These are phyloP conservation scores for Diachasma alloeum DNA, from an alignment of 1,140 invertebrate genomes.

Conservation along the genomic window DNA sequence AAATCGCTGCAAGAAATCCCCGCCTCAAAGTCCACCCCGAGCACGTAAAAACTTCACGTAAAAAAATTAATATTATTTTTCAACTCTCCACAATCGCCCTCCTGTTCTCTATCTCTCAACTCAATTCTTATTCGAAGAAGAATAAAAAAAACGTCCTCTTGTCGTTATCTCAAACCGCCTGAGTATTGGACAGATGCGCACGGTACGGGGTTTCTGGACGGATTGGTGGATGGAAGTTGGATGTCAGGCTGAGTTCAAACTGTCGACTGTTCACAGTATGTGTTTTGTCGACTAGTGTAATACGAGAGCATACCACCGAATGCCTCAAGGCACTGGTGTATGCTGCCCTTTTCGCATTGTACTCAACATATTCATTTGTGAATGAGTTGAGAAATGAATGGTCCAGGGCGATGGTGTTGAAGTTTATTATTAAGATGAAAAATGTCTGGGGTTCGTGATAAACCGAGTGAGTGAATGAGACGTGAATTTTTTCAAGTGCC, in stretches of 20 bases:
- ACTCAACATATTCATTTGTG: no score
- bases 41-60: background rate
- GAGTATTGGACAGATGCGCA: background rate
- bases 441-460: no score
- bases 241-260: background rate
- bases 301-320: background rate
- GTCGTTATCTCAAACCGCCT: background rate
- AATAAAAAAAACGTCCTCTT: background rate
- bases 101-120: background rate
- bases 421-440: no score
- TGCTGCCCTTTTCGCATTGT: background rate
- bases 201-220: background rate
- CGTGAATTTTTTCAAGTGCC: no score
- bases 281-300: conserved; percentile 1
- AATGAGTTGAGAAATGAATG: no score
- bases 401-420: no score
- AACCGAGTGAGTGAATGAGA: no score
- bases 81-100: background rate
- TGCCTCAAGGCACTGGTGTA: no score
- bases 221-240: background rate
- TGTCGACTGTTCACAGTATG: background rate
- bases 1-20: no score
- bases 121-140: background rate
- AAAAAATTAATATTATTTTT: background rate
- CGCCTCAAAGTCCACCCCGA: no score